Base-by-base conservation (phyloP, 2,888 invertebrate species). In the Morpho helenor region DNA sequence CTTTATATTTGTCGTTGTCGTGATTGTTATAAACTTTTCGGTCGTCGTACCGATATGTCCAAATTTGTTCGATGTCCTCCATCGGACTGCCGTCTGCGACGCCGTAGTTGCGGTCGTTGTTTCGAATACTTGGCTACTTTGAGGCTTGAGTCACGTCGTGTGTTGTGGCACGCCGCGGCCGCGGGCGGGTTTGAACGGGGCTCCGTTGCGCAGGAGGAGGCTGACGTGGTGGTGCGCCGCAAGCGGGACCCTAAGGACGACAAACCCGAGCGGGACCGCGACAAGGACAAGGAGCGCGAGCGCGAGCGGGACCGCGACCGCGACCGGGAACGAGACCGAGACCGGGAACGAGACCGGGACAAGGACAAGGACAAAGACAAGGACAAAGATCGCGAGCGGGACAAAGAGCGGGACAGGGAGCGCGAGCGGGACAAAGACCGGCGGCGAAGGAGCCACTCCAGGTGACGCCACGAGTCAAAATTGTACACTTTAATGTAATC, bases 121-220 rank as follows among this genome's bases (percentile, higher is more conserved):
- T 31, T 31, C 31, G 31, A 31, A 31, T 31, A 31, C 31, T 31
- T 5, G 31, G 31, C 31, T 31, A 31, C 31, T 31, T 31, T 31
- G 31, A 31, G 5, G 31, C 31, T 31, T 31, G 31, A 31, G 31
- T 31, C 31, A 31, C 31, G 31, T 31, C 31, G 31, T 5, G 47
- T 47, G 47, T 23, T n/a, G 23, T 31, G 7, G 7, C 10, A 10
- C 9, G 8, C 9, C 50, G 42, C 16, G 42, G 3, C 23, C 5
- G n/a, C 49, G n/a, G 6, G 16, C 46, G 52, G 22, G 52, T 16
- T n/a, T 53, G 42, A 47, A 50, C 47, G 43, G 23, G 57, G 49
- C 9, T 45, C 42, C 61, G 74, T 74, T 73, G 71, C 67, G 82
- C 94, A 95, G 92, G 94, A 95, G 78, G 94, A 94, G 77, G 94